These are phyloP conservation scores for Plotosus lineatus DNA, from an alignment of 2,113 vertebrate genomes.

Conservation along the genomic window DNA sequence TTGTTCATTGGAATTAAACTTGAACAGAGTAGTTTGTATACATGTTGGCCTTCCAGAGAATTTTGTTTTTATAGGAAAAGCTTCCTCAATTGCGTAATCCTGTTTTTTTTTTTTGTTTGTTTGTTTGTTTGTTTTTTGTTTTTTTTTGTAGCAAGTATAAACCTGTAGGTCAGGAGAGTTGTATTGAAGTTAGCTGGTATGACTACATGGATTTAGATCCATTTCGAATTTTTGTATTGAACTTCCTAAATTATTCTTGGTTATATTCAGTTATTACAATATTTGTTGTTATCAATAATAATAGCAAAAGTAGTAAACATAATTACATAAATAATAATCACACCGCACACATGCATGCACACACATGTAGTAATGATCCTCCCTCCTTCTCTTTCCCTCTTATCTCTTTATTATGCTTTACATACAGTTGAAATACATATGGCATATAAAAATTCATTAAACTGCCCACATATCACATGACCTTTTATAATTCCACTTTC, in stretches of 20 bases:
- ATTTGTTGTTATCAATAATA: not conserved
- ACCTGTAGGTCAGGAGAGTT: not conserved
- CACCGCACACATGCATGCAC: not conserved
- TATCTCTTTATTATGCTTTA: not conserved
- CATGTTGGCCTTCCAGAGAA: slow-evolving; percentile 18
- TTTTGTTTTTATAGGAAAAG: not conserved
- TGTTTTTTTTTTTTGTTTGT: slow-evolving; percentile 7
- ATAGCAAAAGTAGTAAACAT: too few species aligned
- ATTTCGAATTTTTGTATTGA: not conserved
- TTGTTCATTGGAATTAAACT: slow-evolving; percentile 9
- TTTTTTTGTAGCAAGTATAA: slow-evolving; percentile 35
- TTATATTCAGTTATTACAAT: not conserved
- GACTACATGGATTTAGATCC: not conserved
- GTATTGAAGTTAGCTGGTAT: not conserved
- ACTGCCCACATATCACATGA: not conserved
- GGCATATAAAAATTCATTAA: not conserved
- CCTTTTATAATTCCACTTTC: too few species aligned
- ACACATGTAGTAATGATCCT: not conserved
- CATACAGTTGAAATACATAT: too few species aligned
- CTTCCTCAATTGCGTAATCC: slow-evolving; percentile 12
- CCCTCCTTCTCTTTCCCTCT: too few species aligned
- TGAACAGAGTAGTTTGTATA: not conserved
- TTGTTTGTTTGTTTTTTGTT: too few species aligned
- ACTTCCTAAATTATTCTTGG: not conserved
- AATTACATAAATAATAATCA: too few species aligned